Base-by-base conservation (phyloP, 2,797 vertebrate genomes). In the Sebastiscus tertius region DNA sequence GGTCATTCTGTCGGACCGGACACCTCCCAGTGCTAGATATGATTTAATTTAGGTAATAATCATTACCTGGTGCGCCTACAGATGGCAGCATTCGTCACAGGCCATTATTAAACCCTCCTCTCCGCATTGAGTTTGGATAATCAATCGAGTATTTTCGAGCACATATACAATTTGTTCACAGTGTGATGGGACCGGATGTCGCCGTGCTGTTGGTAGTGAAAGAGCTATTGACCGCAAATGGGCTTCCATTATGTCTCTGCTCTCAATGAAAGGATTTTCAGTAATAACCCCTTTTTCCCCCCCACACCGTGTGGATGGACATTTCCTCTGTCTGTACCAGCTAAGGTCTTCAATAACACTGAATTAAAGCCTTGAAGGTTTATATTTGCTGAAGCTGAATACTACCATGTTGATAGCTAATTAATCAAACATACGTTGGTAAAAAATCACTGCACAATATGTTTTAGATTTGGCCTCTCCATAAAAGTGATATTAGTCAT, bases 191-290 rank as follows among this genome's bases (percentile, higher is more conserved):
- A 60, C n/a, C 1, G 22, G 64, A 68, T 65, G 72, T 82, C 55
- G 22, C 36, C 60, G 71, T 34, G 18, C 61, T 52, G 76, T 14
- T 42, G 36, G 72, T 61, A 69, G 33, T 20, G 61, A 87, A 66
- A 79, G 80, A 77, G 74, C 79, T 66, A 80, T 81, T 64, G 80
- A 83, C 34, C 1, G 0, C 59, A 84, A 85, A 88, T 77, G 77
- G 72, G 46, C 24, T 81, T 75, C 72, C 55, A 79, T 88, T 79
- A 85, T 67, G 74, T 59, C 20, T 70, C 34, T 58, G 68, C 69
- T 80, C 58, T 70, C 63, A 26, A 34, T 79, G 58, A 87, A 79
- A 80, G 76, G 62, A 61, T 69, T 68, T 13, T 11, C 62, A 42
- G 64, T 75, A 80, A 78, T 74, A 49, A 64, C 22, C 18, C 46